Percentiles rank a stretch among this genome's conserved stretches.
phyloP scores from a whole-genome alignment of 2,888 invertebrate species.

The Spisula solida region DNA sequence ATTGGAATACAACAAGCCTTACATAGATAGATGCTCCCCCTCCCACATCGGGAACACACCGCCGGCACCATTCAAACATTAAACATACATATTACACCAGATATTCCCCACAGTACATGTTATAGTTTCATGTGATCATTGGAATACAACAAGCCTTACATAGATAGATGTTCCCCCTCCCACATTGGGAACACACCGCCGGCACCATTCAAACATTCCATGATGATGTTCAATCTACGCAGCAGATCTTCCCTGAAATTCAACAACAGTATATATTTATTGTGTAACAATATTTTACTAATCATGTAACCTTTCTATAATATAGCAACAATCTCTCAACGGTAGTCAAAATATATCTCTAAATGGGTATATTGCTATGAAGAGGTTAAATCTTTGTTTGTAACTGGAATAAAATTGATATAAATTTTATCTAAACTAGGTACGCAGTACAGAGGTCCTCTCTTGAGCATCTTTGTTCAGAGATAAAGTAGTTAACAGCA shows the following conservation, averaged over 20 bases:
- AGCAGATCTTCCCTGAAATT: constrained; percentile 91
- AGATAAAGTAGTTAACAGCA: no score
- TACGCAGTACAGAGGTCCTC: no score
- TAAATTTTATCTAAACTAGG: no score
- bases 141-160: constrained; percentile 81
- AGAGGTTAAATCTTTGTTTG: no score
- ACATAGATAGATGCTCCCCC: constrained; percentile 88
- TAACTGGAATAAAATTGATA: no score
- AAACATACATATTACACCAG: constrained; percentile 91
- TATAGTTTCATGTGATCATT: background rate
- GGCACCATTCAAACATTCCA: constrained; percentile 90
- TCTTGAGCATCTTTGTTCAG: no score
- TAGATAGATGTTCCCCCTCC: constrained; percentile 89
- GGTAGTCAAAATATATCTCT: no score
- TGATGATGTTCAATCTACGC: constrained; percentile 91
- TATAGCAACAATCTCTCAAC: no score
- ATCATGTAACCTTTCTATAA: no score
- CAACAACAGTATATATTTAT: background rate
- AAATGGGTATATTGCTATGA: no score
- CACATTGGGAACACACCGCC: constrained; percentile 92
- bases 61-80: constrained; percentile 90
- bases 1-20: constrained; percentile 72
- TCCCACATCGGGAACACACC: constrained; percentile 92
- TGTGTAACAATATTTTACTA: no score
- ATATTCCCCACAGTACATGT: constrained; percentile 89